These are phyloP conservation scores for Chouioia cunea DNA, from an alignment of 2,888 invertebrate species.

Conservation along the genomic window DNA sequence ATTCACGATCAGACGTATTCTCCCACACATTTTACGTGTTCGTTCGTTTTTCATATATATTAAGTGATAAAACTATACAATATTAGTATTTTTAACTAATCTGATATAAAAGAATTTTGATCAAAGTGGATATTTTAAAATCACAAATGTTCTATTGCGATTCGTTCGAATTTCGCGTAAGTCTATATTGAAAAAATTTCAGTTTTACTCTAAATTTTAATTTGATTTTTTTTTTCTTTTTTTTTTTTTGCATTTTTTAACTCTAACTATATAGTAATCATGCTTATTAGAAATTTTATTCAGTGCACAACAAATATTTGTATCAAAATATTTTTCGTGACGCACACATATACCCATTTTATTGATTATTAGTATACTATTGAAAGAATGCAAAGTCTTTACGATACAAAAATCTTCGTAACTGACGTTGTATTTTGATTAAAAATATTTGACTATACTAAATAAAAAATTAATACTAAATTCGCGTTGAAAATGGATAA, in stretches of 20 bases:
- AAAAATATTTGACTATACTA: slow-evolving; percentile 42
- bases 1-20: slow-evolving; percentile 42
- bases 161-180: slow-evolving; percentile 20
- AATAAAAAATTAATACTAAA: slow-evolving; percentile 41
- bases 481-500: slow-evolving; percentile 33
- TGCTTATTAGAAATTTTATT: slow-evolving; percentile 34
- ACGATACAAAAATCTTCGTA: slow-evolving; percentile 44
- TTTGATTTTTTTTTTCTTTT: slow-evolving; percentile 19
- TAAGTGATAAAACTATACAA: slow-evolving; percentile 45
- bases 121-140: slow-evolving; percentile 39
- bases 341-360: background rate
- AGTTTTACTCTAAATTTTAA: slow-evolving; percentile 26
- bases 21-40: slow-evolving; percentile 44
- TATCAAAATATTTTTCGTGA: slow-evolving; percentile 42
- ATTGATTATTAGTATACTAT: too few relatives aligned
- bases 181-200: slow-evolving; percentile 19
- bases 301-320: slow-evolving; percentile 44
- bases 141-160: slow-evolving; percentile 45
- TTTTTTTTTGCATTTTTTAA: slow-evolving; percentile 20
- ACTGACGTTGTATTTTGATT: slow-evolving; percentile 43
- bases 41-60: slow-evolving; percentile 41
- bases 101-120: slow-evolving; percentile 34
- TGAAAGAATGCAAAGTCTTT: too few relatives aligned
- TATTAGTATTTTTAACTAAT: slow-evolving; percentile 27
- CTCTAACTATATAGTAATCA: slow-evolving; percentile 21